Evolutionary conservation across 2,888 invertebrate species (phyloP).

Genomic region (Stratiomys singularior): DNA sequence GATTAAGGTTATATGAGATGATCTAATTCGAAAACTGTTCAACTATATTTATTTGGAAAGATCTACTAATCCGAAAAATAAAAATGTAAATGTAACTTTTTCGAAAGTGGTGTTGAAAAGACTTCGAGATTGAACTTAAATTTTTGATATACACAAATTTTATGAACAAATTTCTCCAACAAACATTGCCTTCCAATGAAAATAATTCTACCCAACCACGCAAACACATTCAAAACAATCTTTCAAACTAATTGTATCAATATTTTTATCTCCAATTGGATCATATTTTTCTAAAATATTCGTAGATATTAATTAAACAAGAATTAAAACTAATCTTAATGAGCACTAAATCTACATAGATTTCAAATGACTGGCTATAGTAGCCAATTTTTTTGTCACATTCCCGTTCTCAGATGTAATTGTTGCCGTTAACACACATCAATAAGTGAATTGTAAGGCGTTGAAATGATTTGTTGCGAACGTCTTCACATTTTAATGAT

Average conservation of each 20-base stretch:
- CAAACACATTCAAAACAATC: too few relatives aligned
- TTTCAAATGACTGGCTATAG: neutral
- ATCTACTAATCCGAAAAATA: too few relatives aligned
- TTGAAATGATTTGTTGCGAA: slow-evolving; percentile 2
- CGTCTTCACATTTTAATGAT: slow-evolving; percentile 12
- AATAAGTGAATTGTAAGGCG: neutral
- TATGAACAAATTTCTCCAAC: too few relatives aligned
- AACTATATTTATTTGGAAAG: too few relatives aligned
- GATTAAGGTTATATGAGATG: too few relatives aligned
- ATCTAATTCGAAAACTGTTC: too few relatives aligned
- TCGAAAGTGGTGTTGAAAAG: too few relatives aligned
- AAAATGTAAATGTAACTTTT: too few relatives aligned
- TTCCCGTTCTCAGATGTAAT: neutral
- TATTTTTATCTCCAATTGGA: slow-evolving; percentile 2
- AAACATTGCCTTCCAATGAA: too few relatives aligned
- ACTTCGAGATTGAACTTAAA: too few relatives aligned
- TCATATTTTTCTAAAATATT: slow-evolving; percentile 35
- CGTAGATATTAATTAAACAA: slow-evolving; percentile 19
- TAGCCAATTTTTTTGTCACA: neutral
- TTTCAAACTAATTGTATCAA: neutral
- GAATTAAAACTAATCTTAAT: slow-evolving; percentile 17
- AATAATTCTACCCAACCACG: too few relatives aligned
- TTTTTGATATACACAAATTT: too few relatives aligned
- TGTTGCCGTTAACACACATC: neutral
- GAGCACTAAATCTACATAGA: slow-evolving; percentile 24